Evolutionary conservation across 92 coral and sea anemone genomes (phyloP), one percentile per base, ranked within the genome.

Genomic region (Porites cylindrica): DNA sequence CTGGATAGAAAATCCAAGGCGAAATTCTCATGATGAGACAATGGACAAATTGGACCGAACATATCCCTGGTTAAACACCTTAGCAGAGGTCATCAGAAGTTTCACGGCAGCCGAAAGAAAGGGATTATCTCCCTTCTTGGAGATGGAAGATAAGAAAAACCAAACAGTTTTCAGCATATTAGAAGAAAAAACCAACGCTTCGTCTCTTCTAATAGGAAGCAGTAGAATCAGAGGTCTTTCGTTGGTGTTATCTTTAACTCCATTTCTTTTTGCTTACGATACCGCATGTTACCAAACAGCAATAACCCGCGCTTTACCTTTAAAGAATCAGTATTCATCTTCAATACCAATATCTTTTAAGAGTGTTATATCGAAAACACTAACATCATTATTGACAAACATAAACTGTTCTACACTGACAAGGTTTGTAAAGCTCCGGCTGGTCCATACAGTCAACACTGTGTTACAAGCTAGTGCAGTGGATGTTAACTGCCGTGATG

Each of bases 1-100:
- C 26, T 84, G 88, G 88, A 84, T 84, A 23, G 88, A 66, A 56
- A 50, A 81, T 16, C 13, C 26, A 1, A 43, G 0, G 1, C 29
- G 72, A n/a, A 43, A 7, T 0, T 58, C 58, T 7, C 20, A n/a
- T 13, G 53, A 54, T 9, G 51, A 60, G 50, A 72, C 24, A 10
- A 73, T 82, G 51, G 77, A 38, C 60, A 59, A 51, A 24, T 11
- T 84, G 65, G 54, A 17, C 24, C 13, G 10, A 16, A 6, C 51
- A 47, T 64, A 76, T 76, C 88, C 82, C n/a, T 84, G 88, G 88
- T 32, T 84, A 17, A 6, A 23, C 19, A 8, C 82, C 13, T 74
- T 84, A 0, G 19, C 65, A 26, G 72, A 53, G 63, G 59, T 84
- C 17, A 53, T 76, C 1, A 29, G 10, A 38, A 63, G 66, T 4